Percentiles rank a stretch among this genome's conserved stretches.
Evolutionary conservation across 2,888 invertebrate species (phyloP).

Genomic region (Halictus quadricinctus): DNA sequence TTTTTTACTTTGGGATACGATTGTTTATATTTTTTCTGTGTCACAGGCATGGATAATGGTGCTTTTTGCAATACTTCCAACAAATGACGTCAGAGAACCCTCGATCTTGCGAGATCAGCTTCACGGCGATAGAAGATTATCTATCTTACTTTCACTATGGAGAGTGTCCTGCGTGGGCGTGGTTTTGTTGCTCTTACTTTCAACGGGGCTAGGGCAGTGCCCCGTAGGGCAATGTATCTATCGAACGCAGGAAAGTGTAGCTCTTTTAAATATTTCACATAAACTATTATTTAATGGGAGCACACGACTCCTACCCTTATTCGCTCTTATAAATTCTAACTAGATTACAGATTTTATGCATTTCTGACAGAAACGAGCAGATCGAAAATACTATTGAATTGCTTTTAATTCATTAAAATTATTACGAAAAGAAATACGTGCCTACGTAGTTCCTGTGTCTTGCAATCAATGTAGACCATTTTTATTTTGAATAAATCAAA

Average conservation of each 20-base stretch:
- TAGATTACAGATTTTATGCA: background rate
- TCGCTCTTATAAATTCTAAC: too few species aligned
- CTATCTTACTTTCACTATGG: background rate
- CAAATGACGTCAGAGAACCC: background rate
- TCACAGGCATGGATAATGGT: background rate
- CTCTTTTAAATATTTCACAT: background rate
- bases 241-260: background rate
- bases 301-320: background rate
- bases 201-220: background rate
- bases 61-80: background rate
- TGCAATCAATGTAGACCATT: too few species aligned
- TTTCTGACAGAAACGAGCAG: background rate
- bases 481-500: too few species aligned
- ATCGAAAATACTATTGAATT: background rate
- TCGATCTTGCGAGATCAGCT: background rate
- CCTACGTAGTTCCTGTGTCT: too few species aligned
- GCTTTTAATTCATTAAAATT: too few species aligned
- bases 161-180: constrained; percentile 7
- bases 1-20: too few species aligned
- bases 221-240: background rate
- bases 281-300: background rate
- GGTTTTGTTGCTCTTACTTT: constrained; percentile 12
- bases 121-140: constrained; percentile 1
- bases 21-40: background rate
- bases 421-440: too few species aligned